Base-by-base conservation (phyloP, 2,888 invertebrate species). In the Polydrusus pterygomalis region DNA sequence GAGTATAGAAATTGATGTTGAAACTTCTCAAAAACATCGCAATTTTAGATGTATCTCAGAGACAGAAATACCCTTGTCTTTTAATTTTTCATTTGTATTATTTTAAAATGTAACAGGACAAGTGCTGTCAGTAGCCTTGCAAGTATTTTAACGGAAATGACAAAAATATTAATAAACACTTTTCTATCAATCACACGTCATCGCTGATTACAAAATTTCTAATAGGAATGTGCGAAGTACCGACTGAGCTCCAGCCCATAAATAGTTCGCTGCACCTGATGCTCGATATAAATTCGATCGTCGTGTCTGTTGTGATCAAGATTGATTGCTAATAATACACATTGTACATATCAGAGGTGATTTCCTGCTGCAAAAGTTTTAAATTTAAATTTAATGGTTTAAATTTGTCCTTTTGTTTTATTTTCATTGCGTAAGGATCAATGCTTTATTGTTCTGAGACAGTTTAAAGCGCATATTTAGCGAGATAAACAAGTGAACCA, bases 251-350 rank as follows among this genome's bases (percentile, higher is more conserved):
- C 25, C 63, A 63, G 45, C n/a, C 43, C 75, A 75, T 75, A 75
- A 75, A 71, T 71, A 75, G 68, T 75, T 71, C 71, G 71, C 51
- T 75, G 75, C 75, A 75, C 75, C 75, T 75, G 75, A 75, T 54
- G 70, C 71, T 75, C 71, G 62, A 54, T 65, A 75, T 75, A 71
- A 71, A 75, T 71, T 70, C 38, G 72, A 62, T 45, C 54, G 63
- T 74, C 74, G 62, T 62, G 74, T 68, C 56, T 54, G 38, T 56
- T 56, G 45, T 49, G 75, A 70, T 75, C 75, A 65, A 75, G 70
- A 75, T 75, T 75, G 75, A 75, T 75, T 43, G 75, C 75, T 75
- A 75, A 65, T 70, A 63, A 75, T 75, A 70, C 75, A 25, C 75
- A 58, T 58, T 58, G 58, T 58, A 34, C 58, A 58, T 58, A 9